Conservation (phyloP, 2,113 vertebrate species). For the Neodon shergylaensis region DNA sequence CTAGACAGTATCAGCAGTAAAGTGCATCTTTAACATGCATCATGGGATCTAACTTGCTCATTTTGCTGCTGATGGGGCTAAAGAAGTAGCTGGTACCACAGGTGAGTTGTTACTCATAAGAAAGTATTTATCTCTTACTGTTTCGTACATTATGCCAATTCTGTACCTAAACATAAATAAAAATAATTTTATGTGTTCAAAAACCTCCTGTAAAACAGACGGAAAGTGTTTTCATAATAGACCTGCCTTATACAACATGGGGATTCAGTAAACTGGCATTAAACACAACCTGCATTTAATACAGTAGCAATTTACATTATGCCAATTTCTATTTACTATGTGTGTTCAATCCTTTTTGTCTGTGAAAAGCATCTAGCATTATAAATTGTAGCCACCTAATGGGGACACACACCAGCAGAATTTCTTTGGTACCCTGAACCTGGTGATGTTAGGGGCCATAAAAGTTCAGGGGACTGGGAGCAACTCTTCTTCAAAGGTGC, state of each 20-base stretch:
- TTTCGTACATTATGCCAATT: not conserved
- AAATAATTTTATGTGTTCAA: conserved; percentile 33
- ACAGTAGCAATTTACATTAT: conserved; percentile 23
- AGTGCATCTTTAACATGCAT: not conserved
- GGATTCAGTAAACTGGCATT: conserved; percentile 11
- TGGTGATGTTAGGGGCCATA: not conserved
- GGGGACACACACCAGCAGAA: not conserved
- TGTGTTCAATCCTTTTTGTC: not conserved
- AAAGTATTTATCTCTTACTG: not conserved
- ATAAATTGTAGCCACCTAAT: not conserved
- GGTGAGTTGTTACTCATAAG: not conserved
- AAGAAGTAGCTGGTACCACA: not conserved
- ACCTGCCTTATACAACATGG: not conserved
- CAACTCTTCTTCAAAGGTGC: not conserved
- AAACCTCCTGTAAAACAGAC: conserved; percentile 1
- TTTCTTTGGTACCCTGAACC: not conserved
- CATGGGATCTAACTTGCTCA: no score
- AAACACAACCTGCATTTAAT: not conserved
- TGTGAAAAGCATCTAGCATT: not conserved
- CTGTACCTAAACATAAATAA: conserved; percentile 25
- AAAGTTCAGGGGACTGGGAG: not conserved
- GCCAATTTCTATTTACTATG: not conserved
- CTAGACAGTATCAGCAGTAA: fast-evolving
- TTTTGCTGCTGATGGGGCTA: not conserved
- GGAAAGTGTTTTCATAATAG: not conserved